Evolutionary conservation across 2,888 invertebrate species (phyloP).

Genomic region (Lasioglossum morio): DNA sequence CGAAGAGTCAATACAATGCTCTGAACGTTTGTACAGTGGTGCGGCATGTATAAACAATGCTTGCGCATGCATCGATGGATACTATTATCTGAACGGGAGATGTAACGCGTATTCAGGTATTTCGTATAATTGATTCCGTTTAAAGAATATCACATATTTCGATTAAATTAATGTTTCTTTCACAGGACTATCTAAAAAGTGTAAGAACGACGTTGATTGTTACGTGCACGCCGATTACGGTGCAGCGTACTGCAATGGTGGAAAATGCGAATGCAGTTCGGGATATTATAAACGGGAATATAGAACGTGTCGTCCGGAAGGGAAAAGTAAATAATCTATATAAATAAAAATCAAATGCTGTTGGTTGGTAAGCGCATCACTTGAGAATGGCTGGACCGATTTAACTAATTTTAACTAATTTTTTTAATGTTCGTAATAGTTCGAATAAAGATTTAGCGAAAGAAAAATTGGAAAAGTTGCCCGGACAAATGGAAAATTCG

Average conservation of each 20-base stretch:
- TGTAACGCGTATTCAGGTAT: slow-evolving; percentile 74
- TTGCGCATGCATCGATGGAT: slow-evolving; percentile 73
- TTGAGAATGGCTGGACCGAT: no score
- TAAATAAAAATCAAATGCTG: no score
- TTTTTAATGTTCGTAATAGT: no score
- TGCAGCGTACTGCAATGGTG: slow-evolving; percentile 71
- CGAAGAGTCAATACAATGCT: slow-evolving; percentile 75
- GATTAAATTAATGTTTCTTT: neutral
- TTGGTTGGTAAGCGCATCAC: no score
- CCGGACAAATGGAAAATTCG: no score
- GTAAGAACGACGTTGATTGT: slow-evolving; percentile 75
- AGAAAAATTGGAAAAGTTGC: no score
- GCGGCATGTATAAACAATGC: slow-evolving; percentile 67
- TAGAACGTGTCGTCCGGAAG: slow-evolving; percentile 75
- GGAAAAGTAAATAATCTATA: slow-evolving; percentile 36
- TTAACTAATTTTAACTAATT: no score
- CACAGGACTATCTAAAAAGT: slow-evolving; percentile 73
- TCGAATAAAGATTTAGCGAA: no score
- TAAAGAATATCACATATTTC: neutral
- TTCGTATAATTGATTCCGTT: neutral
- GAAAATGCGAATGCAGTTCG: slow-evolving; percentile 74
- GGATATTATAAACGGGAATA: slow-evolving; percentile 81
- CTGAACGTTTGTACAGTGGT: slow-evolving; percentile 69
- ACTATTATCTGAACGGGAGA: slow-evolving; percentile 76
- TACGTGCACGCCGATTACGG: slow-evolving; percentile 75